Evolutionary conservation across 2,797 vertebrate species (phyloP), one percentile per base, ranked within the genome.

Genomic region (Lepus oiostolus): DNA sequence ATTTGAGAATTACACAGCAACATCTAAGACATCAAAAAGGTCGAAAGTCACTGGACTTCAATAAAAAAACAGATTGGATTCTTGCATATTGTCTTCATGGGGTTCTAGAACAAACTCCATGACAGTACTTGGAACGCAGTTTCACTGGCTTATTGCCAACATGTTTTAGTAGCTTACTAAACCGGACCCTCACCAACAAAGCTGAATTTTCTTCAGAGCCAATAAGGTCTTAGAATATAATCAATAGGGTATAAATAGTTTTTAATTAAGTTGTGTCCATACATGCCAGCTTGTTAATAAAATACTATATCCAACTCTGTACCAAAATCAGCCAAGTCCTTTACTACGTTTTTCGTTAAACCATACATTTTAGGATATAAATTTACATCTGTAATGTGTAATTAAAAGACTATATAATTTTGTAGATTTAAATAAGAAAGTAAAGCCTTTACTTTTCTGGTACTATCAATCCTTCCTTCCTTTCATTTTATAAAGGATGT

Each of bases 401-500:
- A 35, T 90, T 87, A 94, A 93, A 88, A 92, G 24, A 85, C 14
- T 21, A 5, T 65, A 38, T 76, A 17, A 54, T 80, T 85, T 84
- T 85, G 24, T 65, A 13, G 30, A 70, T 21, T 85, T 70, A 70
- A 14, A 62, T 65, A 17, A 35, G 62, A 76, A 75, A 72, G 50
- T n/a, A 70, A 92, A 93, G 81, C 50, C 21, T 75, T 30, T 17
- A 58, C 4, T 35, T 83, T 4, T 89, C 71, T 79, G 54, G 24
- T 47, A 89, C 77, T 77, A 77, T 42, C 58, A 60, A 85, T 12
- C n/a, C 2, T 67, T 80, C 79, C 28, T 62, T 65, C 71, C 47
- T 68, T 85, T 76, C 14, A 85, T 84, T 88, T 84, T 80, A 74
- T 62, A 91, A 68, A 88, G n/a, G 83, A 87, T 62, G 30, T 62